Evolutionary conservation across 2,797 vertebrate species (phyloP), one percentile per base, ranked within the genome.

Genomic region (Microctenopoma lineatum): DNA sequence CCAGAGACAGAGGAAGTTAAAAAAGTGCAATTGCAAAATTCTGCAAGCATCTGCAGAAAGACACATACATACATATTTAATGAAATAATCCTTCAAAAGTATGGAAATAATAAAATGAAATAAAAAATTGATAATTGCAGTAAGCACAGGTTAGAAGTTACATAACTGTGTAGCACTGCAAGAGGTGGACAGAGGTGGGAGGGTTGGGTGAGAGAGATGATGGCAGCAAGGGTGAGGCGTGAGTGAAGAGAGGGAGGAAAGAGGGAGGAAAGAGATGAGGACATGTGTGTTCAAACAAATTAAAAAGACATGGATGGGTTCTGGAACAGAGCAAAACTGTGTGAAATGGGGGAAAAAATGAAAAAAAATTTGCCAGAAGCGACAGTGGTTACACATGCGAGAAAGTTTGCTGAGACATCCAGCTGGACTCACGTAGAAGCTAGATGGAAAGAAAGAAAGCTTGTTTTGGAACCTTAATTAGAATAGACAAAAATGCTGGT

Each of bases 331-430:
- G 53, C 51, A 45, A 68, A 46, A 36, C 1, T 13, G 52, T 75
- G 56, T 68, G 71, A 75, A 64, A 82, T 65, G 21, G n/a, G 29
- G 29, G 7, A 39, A 55, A 42, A 59, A 32, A 26, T 45, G 26
- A 16, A 8, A 44, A 50, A 45, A 60, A 54, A 21, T 21, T 9
- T 21, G 26, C 47, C 50, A 12, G 38, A 26, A 54, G 54, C 13
- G 11, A 68, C 34, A 10, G 59, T 25, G 3, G 34, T 60, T 26
- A n/a, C 55, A 63, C 25, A 29, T 16, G 29, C 3, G 9, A 62
- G 36, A 42, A 12, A 41, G 41, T 57, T 54, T 21, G 7, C 25
- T 26, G 50, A 52, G 48, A 32, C 32, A 38, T 51, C n/a, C 52
- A 56, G 34, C 59, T 39, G 32, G 56, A 61, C 56, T 52, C 36